Percentiles rank a stretch among this genome's conserved stretches.
Evolutionary conservation across 1,140 invertebrate species (phyloP).

Genomic region (Hylyphantes graminicola): DNA sequence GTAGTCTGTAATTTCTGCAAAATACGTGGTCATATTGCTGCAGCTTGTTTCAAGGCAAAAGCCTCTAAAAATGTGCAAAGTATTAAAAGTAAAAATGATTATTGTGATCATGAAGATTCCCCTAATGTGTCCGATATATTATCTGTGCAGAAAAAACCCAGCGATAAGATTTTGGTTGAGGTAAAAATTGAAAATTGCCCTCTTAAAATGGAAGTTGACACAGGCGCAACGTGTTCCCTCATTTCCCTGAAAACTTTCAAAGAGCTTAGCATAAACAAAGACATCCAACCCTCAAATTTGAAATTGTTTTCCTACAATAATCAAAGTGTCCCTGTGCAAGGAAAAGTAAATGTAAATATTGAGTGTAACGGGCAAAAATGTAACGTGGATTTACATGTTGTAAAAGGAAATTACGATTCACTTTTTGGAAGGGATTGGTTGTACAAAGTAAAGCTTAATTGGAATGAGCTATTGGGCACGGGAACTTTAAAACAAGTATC

Average conservation of each 20-base stretch:
- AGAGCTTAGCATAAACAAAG: not conserved
- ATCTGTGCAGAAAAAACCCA: not conserved
- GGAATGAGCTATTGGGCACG: not conserved
- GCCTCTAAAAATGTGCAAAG: not conserved
- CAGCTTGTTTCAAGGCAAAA: constrained; percentile 1
- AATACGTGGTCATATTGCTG: constrained; percentile 8
- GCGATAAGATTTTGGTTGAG: not conserved
- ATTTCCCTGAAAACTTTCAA: not conserved
- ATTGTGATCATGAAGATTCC: not conserved
- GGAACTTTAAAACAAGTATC: constrained; percentile 1
- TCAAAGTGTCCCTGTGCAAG: not conserved
- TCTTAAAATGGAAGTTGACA: constrained; percentile 8
- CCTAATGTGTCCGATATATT: not conserved
- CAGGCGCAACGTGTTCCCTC: not conserved
- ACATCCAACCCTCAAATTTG: not conserved
- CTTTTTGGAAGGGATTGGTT: constrained; percentile 1
- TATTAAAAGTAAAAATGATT: not conserved
- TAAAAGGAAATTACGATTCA: not conserved
- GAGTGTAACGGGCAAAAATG: not conserved
- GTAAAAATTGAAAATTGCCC: not conserved
- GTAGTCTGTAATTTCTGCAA: not conserved
- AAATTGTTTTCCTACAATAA: constrained; percentile 11
- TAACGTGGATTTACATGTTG: not conserved
- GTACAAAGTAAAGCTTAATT: not conserved
- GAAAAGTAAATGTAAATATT: constrained; percentile 8